phyloP scores from a whole-genome alignment of 2,888 invertebrate species.

The Protophormia terraenovae region DNA sequence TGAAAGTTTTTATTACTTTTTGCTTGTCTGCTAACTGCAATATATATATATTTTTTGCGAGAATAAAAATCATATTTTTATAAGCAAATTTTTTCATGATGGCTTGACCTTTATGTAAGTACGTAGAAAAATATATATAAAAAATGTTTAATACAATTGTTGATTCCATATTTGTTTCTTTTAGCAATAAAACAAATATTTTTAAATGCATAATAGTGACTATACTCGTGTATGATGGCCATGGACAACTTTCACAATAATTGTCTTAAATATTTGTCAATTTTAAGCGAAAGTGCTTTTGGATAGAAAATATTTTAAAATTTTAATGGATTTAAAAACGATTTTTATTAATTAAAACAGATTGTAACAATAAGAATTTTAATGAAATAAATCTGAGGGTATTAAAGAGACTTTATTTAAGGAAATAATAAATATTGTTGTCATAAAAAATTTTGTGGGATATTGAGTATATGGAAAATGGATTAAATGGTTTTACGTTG shows the following conservation, averaged over 20 bases:
- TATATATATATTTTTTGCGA: background rate
- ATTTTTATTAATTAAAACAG: no score
- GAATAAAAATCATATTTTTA: constrained; percentile 25
- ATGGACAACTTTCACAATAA: constrained; percentile 22
- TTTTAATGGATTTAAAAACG: no score
- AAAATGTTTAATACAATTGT: constrained; percentile 6
- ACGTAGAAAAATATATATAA: background rate
- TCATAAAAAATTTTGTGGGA: no score
- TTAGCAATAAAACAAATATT: background rate
- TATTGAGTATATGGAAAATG: no score
- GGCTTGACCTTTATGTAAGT: constrained; percentile 13
- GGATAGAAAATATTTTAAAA: background rate
- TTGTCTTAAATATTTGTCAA: background rate
- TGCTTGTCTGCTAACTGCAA: background rate
- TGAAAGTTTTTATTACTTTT: constrained; percentile 23
- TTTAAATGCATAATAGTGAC: background rate
- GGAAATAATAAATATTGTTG: no score
- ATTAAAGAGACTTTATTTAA: no score
- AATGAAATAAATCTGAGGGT: no score
- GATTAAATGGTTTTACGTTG: no score
- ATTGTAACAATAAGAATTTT: no score
- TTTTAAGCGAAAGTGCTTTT: background rate
- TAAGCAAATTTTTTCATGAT: constrained; percentile 13
- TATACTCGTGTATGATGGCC: background rate
- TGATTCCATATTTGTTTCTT: background rate